These are phyloP conservation scores for Beaufortia kweichowensis DNA, from an alignment of 2,113 vertebrate species.

Conservation along the genomic window DNA sequence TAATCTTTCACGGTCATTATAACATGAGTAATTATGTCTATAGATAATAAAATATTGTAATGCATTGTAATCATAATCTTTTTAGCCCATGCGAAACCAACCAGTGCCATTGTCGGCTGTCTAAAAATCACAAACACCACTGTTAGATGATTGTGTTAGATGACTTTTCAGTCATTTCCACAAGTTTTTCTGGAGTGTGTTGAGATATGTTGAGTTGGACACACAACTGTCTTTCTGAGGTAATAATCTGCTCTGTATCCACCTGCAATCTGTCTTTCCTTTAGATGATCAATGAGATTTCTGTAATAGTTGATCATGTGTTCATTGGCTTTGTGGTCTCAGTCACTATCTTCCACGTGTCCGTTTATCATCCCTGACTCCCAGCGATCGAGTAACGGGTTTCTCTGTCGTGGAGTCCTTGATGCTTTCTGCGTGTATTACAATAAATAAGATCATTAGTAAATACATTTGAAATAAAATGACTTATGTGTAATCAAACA, in stretches of 20 bases:
- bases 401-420: constrained; percentile 64
- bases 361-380: constrained; percentile 70
- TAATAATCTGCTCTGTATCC: not conserved
- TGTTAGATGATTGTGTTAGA: not conserved
- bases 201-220: not conserved
- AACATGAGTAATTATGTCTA: constrained; percentile 11
- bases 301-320: constrained; percentile 3
- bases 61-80: not conserved
- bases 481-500: no score
- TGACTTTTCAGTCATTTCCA: not conserved
- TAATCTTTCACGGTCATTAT: not conserved
- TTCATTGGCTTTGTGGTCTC: constrained; percentile 40
- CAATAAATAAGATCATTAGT: not conserved
- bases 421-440: constrained; percentile 50
- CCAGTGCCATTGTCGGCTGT: not conserved
- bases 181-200: not conserved
- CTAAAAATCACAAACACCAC: not conserved
- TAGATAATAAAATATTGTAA: not conserved
- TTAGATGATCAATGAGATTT: not conserved
- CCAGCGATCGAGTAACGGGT: constrained; percentile 70
- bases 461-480: not conserved
- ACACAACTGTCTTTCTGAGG: not conserved
- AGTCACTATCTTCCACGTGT: constrained; percentile 54
- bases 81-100: not conserved
- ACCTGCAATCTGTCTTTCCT: not conserved